A percentile compares a stretch with the other conserved stretches of the same genome.
Conservation (phyloP, 2,113 vertebrate species). For the Craseonycteris thonglongyai region DNA sequence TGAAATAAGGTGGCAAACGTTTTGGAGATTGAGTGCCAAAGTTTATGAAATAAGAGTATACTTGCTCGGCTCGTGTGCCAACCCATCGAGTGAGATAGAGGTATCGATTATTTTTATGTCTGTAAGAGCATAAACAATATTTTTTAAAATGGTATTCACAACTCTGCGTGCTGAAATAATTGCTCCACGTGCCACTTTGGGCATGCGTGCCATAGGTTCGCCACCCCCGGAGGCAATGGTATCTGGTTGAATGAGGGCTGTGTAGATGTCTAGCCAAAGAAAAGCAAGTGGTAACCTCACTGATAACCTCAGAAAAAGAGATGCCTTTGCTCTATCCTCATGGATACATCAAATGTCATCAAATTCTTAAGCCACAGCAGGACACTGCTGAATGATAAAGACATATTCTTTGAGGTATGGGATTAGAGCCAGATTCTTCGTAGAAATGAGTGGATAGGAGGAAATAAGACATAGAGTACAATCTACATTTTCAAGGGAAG, state of each 20-base stretch:
- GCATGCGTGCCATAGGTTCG: too few species aligned
- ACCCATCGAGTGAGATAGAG: too few species aligned
- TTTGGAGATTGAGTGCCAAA: too few species aligned
- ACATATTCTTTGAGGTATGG: background rate
- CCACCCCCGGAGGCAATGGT: too few species aligned
- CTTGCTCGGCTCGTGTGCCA: too few species aligned
- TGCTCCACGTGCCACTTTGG: too few species aligned
- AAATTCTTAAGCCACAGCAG: background rate
- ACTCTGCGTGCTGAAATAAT: too few species aligned
- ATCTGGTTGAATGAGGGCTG: background rate
- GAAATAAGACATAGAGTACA: background rate
- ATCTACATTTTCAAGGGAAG: background rate
- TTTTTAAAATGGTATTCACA: too few species aligned
- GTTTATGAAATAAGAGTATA: too few species aligned
- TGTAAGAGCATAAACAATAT: too few species aligned
- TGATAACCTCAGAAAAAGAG: background rate
- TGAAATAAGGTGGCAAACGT: background rate
- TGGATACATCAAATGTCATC: background rate
- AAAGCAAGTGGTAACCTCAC: background rate
- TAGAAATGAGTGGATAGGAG: background rate
- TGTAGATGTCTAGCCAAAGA: background rate
- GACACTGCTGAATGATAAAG: background rate
- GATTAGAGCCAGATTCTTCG: background rate
- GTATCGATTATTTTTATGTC: too few species aligned
- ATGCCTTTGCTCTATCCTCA: background rate